Conservation (phyloP, 2,888 invertebrate species). For the Liodrosophila aerea region DNA sequence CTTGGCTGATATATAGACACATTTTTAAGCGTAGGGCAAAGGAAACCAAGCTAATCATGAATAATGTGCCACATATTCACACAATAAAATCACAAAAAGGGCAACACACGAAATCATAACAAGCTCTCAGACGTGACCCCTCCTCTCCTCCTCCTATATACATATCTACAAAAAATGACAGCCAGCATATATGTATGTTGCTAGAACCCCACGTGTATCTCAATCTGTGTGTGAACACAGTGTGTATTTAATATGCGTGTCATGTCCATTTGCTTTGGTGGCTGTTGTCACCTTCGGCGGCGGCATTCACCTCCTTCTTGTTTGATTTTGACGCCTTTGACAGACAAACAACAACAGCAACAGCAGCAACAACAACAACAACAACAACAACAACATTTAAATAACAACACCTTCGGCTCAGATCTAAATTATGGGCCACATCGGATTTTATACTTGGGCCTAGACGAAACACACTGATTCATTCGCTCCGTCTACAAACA, state of each 20-base stretch:
- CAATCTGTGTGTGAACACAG: slow-evolving; percentile 5
- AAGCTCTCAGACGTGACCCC: slow-evolving; percentile 56
- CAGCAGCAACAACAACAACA: slow-evolving; percentile 19
- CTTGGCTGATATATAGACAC: neutral
- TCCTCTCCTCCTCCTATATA: neutral
- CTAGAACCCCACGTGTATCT: neutral
- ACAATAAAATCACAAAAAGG: slow-evolving; percentile 58
- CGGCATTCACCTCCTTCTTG: slow-evolving; percentile 24
- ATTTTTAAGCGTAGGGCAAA: slow-evolving; percentile 32
- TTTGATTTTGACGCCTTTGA: slow-evolving; percentile 40
- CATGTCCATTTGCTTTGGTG: slow-evolving; percentile 65
- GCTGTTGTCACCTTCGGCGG: slow-evolving; percentile 63
- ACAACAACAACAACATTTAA: slow-evolving; percentile 28
- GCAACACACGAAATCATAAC: slow-evolving; percentile 61
- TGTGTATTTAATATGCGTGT: slow-evolving; percentile 71
- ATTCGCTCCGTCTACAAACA: slow-evolving; percentile 25
- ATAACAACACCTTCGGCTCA: slow-evolving; percentile 21
- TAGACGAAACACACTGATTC: slow-evolving; percentile 49
- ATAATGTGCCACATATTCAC: slow-evolving; percentile 75
- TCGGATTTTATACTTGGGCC: slow-evolving; percentile 40
- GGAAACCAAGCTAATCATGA: slow-evolving; percentile 64
- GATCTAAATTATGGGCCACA: slow-evolving; percentile 18
- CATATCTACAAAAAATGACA: slow-evolving; percentile 2
- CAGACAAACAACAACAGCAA: slow-evolving; percentile 27
- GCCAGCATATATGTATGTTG: neutral